Conservation (phyloP, 1,140 invertebrate genomes). For the Dreissena polymorpha region DNA sequence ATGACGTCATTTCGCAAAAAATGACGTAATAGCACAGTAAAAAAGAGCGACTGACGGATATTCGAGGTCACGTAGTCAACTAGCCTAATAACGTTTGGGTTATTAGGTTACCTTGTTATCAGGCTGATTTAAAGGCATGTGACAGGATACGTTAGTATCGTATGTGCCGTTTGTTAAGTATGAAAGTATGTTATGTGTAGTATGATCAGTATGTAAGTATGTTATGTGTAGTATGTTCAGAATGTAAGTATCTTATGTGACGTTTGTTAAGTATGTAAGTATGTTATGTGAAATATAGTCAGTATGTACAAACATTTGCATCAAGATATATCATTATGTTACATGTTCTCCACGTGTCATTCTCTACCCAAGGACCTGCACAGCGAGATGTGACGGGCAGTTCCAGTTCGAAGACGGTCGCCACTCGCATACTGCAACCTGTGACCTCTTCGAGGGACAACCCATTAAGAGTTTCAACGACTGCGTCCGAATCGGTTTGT, state of each 20-base stretch:
- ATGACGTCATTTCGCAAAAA: no score
- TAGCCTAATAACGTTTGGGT: no score
- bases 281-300: not conserved
- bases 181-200: no score
- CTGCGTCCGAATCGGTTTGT: conserved; percentile 49
- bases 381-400: conserved; percentile 21
- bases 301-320: not conserved
- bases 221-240: not conserved
- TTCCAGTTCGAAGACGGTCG: conserved; percentile 46
- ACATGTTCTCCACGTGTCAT: not conserved
- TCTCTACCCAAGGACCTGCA: conserved; percentile 31
- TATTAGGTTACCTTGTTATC: no score
- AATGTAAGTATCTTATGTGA: not conserved
- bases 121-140: no score
- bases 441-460: conserved; percentile 32
- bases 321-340: not conserved
- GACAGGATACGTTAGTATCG: no score
- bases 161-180: no score
- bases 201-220: no score
- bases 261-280: no score
- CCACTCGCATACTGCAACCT: not conserved
- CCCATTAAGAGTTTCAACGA: conserved; percentile 5
- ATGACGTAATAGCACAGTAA: no score
- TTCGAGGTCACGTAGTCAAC: no score
- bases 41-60: no score